Base-by-base conservation (phyloP, 2,113 vertebrate species). In the Passer domesticus region DNA sequence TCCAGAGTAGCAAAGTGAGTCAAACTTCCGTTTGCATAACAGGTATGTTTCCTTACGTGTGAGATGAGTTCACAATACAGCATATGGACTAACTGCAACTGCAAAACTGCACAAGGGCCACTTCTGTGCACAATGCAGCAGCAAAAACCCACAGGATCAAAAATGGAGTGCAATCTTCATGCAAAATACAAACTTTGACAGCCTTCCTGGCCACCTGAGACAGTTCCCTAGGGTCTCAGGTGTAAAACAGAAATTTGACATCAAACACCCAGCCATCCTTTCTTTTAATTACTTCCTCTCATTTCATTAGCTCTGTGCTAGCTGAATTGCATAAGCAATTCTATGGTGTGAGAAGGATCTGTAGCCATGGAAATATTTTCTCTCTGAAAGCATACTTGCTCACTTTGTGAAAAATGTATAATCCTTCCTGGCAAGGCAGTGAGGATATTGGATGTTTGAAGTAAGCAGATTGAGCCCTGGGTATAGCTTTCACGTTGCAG, bases 311-410 rank as follows among this genome's bases (percentile, higher is more conserved):
- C 76, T 92, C 37, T 81, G n/a, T 84, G 47, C 49, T 86, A 67
- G 68, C 79, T 74, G 90, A 56, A n/a, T 44, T 87, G 86, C 49
- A 73, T 93, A 86, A 96, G 78, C 81, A 87, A 80, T 94, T 96
- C 85, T 46, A 50, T 1, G 18, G 43, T 27, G 13, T 16, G 21
- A 93, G 76, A 90, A 94, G 56, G 79, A 96, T 93, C 90, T 92
- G 94, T 97, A 94, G 95, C 88, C 92, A 96, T 96, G 95, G 95
- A 96, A 96, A 96, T 96, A 78, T 28, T 91, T 89, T 85, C 77
- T 47, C 72, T 63, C 85, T 81, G 85, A 81, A 97, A 96, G 68
- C 60, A 58, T 77, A 90, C 93, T 95, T 67, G 79, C 83, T 86
- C 85, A 49, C 64, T 93, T 95, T 1, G 31, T 89, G 73, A 86